Percentiles rank a stretch among this genome's conserved stretches.
Evolutionary conservation across 2,113 vertebrate species (phyloP).

Genomic region (Electrona antarctica): DNA sequence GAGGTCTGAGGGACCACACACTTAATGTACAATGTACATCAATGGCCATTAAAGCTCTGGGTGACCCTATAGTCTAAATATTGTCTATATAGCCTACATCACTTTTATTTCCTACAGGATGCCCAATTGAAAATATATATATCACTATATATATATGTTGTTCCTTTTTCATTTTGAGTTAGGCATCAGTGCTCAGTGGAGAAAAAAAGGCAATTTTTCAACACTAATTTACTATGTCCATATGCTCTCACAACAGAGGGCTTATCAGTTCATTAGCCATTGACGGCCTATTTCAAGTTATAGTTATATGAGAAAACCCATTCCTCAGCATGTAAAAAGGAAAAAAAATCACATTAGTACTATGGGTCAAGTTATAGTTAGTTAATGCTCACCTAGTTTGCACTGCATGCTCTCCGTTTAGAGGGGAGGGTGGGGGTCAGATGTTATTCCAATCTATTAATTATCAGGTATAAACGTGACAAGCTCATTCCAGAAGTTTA

Average conservation of each 20-base stretch:
- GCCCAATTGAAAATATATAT: too few relatives aligned
- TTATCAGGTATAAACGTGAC: background rate
- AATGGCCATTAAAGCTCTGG: background rate
- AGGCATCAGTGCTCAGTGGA: background rate
- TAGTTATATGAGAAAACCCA: constrained; percentile 48
- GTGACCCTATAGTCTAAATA: background rate
- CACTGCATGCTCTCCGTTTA: constrained; percentile 42
- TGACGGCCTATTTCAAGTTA: constrained; percentile 72
- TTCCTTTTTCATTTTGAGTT: background rate
- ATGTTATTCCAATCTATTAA: background rate
- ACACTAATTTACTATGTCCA: constrained; percentile 56
- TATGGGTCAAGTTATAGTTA: constrained; percentile 73
- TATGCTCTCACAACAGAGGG: constrained; percentile 65
- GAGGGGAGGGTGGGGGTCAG: background rate
- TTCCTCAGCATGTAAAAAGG: constrained; percentile 73
- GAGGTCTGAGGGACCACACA: constrained; percentile 64
- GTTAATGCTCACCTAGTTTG: constrained; percentile 69
- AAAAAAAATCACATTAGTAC: constrained; percentile 69
- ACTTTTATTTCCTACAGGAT: too few relatives aligned
- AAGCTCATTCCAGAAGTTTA: background rate
- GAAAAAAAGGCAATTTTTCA: constrained; percentile 10
- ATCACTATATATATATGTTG: too few relatives aligned
- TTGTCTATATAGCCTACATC: too few relatives aligned
- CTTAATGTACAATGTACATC: background rate
- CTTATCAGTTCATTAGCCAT: constrained; percentile 74